Base-by-base conservation (phyloP, 2,797 vertebrate species). In the Huso huso region DNA sequence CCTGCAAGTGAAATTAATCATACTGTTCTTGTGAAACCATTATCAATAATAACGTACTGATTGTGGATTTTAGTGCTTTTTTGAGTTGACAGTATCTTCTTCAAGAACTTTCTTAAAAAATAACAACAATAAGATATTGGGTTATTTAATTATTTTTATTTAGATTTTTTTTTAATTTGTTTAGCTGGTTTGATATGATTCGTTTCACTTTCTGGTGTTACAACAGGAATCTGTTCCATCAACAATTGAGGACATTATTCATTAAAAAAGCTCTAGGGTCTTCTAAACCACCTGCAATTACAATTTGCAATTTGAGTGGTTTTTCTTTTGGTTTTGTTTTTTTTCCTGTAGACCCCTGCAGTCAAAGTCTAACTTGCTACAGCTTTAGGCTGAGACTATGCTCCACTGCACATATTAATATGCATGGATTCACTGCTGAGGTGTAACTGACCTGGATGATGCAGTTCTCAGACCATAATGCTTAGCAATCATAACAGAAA, bases 401-500 rank as follows among this genome's bases (percentile, higher is more conserved):
- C 4, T n/a, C 10, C 6, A 12, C 10, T 48, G 53, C 37, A n/a
- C 52, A 64, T 13, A 61, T 52, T 51, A 66, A 48, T 52, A 59
- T 61, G 49, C 8, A n/a, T 9, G 52, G 18, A 9, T 7, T 7
- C 9, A 53, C 49, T 11, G 6, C 11, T 18, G 53, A 66, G 11
- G 37, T 48, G 52, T 48, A 48, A 66, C 15, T 48, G 23, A 58
- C 10, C 8, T 9, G 65, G 55, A 4, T 67, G 13, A 70, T 66
- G 55, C 13, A 13, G 7, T 10, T 58, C 55, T 12, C 11, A 58
- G 12, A 58, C 55, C 61, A 61, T 49, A 49, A 64, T 52, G 69
- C 65, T 49, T 60, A 70, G 69, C 65, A 70, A 70, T 60, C 60
- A 50, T 48, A 11, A 7, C 18, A 48, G 57, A 64, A 51, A 52